Base-by-base conservation (phyloP, 2,888 invertebrate genomes). In the Polymixis lichenea region DNA sequence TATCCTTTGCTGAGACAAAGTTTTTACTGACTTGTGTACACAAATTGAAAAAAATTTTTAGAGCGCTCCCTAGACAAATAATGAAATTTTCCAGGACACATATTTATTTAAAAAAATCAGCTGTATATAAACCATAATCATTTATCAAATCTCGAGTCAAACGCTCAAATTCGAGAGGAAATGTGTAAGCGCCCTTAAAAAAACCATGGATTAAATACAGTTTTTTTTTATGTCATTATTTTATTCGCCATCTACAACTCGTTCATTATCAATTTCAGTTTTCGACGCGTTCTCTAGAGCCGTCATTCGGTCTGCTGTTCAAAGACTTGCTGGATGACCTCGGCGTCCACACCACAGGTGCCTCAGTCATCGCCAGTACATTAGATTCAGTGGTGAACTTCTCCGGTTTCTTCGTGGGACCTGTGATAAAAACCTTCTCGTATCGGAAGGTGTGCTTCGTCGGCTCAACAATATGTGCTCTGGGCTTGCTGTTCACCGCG, bases 281-380 rank as follows among this genome's bases (percentile, higher is more conserved):
- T 91, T 98, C 98, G 81, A 98, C 98, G 69, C 97, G 98, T 90
- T 98, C 98, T 43, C 97, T 98, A 90, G 98, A 98, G 92, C 98
- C 98, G 72, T 98, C 98, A 2, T 98, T 98, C 90, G 98, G 98
- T 65, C 95, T 98, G 71, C 97, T 98, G n/a, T 98, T 98, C 92
- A 98, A 98, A 87, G 98, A 98, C 92, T 95, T 98, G 56, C 94
- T 98, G 72, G 96, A 96, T 75, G 97, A 98, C 77, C 96, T 98
- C 53, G 96, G 97, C n/a, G 98, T 98, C 67, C 97, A 97, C 85
- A 98, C 98, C 2, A 98, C 98, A 0, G 98, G 98, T 62, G 98
- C 98, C 0, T 97, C 98, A 8, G 94, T 98, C 72, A 98, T 98
- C 87, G 97, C 98, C 95, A 98, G 98, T 93, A 97, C 98, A 46